A percentile compares a stretch with the other conserved stretches of the same genome.
phyloP scores from a whole-genome alignment of 1,140 invertebrate genomes.

The Meloidogyne floridensis region DNA sequence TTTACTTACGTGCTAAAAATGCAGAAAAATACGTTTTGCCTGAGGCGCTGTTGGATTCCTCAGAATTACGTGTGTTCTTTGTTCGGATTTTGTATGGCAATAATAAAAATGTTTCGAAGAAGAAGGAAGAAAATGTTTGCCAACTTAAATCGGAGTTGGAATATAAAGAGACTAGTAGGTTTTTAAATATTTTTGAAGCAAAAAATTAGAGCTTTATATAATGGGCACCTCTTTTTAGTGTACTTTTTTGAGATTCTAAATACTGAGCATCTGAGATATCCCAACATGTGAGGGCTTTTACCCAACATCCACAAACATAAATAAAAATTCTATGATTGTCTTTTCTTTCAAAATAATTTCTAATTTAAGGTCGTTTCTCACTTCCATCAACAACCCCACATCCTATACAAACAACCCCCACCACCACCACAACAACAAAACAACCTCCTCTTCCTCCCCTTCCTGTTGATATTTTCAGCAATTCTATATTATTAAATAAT shows the following conservation, averaged over 20 bases:
- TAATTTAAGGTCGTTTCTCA: background rate
- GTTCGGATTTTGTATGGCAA: background rate
- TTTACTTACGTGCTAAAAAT: slow-evolving; percentile 25
- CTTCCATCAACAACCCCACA: slow-evolving; percentile 17
- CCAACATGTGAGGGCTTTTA: no score
- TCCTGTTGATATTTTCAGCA: background rate
- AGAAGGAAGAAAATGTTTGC: background rate
- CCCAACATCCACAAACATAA: no score
- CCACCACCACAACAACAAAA: background rate
- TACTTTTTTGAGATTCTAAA: no score
- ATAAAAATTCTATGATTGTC: no score
- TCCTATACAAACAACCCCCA: background rate
- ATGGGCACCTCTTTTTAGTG: no score
- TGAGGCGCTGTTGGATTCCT: background rate
- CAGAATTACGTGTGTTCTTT: slow-evolving; percentile 23
- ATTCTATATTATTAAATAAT: slow-evolving; percentile 10
- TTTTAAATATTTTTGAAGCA: background rate
- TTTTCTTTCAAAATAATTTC: no score
- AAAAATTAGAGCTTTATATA: background rate
- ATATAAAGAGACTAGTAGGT: slow-evolving; percentile 18
- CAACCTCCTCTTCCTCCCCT: background rate
- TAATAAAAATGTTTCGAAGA: background rate
- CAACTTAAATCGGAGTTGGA: slow-evolving; percentile 20
- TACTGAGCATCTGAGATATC: no score
- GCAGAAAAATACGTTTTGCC: slow-evolving; percentile 8